phyloP scores from a whole-genome alignment of 2,888 invertebrate genomes.

The Nomada ruficornis region DNA sequence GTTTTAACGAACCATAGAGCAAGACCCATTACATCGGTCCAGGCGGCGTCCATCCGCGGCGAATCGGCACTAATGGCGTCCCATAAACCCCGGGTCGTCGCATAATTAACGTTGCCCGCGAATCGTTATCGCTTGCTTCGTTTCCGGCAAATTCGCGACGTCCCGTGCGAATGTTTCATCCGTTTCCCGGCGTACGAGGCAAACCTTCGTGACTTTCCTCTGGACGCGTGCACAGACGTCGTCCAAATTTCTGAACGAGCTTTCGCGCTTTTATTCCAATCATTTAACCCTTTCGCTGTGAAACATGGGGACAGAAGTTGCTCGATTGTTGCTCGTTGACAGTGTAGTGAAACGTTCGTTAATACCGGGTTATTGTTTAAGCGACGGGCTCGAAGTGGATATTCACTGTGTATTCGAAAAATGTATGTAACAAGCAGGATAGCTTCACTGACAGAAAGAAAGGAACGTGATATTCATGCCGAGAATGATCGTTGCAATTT shows the following conservation, averaged over 20 bases:
- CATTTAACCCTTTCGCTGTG: too few species aligned
- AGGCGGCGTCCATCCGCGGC: background rate
- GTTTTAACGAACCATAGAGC: conserved; percentile 15
- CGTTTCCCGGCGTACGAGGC: background rate
- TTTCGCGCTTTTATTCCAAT: background rate
- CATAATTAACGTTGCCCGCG: conserved; percentile 28
- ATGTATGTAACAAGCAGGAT: too few species aligned
- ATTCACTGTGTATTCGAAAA: too few species aligned
- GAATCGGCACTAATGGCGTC: conserved; percentile 18
- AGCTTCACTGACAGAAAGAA: too few species aligned
- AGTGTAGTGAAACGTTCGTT: too few species aligned
- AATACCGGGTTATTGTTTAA: too few species aligned
- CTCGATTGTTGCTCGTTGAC: too few species aligned
- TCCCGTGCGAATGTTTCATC: background rate
- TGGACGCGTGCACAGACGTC: background rate
- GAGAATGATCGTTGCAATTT: too few species aligned
- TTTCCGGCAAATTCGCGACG: conserved; percentile 10
- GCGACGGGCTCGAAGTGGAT: too few species aligned
- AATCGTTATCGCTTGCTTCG: conserved; percentile 32
- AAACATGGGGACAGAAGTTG: too few species aligned
- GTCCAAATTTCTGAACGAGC: background rate
- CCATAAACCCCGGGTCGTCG: conserved; percentile 23
- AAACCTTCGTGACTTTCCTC: too few species aligned
- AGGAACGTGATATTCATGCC: too few species aligned
- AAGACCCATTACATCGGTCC: conserved; percentile 5